Conservation (phyloP, 2,797 vertebrate genomes). For the Aselliscus stoliczkanus region DNA sequence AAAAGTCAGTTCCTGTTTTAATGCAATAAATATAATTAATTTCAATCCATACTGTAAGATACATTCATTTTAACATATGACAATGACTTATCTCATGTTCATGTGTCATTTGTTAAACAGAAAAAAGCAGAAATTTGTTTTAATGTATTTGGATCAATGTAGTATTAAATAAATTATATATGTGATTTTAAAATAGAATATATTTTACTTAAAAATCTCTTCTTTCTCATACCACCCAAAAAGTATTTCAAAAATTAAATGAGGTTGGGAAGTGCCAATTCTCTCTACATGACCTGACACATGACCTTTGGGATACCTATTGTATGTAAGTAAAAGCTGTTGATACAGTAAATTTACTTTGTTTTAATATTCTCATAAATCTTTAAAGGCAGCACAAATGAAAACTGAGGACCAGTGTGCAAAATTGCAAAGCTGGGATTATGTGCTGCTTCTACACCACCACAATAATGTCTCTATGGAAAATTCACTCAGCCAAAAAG, state of each 20-base stretch:
- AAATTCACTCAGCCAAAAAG: background rate
- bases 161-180: background rate
- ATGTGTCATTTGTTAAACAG: background rate
- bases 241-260: background rate
- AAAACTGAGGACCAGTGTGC: background rate
- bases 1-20: slow-evolving; percentile 2
- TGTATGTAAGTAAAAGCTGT: background rate
- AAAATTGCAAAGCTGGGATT: background rate
- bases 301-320: background rate
- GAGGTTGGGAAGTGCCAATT: background rate
- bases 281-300: background rate
- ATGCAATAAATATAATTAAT: background rate
- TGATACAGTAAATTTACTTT: background rate
- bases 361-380: background rate
- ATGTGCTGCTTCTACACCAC: background rate
- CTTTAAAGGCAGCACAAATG: background rate
- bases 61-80: background rate
- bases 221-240: background rate
- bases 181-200: background rate
- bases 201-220: slow-evolving; percentile 7
- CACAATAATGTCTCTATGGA: background rate
- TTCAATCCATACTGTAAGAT: background rate
- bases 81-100: background rate
- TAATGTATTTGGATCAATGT: background rate
- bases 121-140: background rate